Conservation (phyloP, 2,888 invertebrate species). For the Leptinotarsa peninsularis region DNA sequence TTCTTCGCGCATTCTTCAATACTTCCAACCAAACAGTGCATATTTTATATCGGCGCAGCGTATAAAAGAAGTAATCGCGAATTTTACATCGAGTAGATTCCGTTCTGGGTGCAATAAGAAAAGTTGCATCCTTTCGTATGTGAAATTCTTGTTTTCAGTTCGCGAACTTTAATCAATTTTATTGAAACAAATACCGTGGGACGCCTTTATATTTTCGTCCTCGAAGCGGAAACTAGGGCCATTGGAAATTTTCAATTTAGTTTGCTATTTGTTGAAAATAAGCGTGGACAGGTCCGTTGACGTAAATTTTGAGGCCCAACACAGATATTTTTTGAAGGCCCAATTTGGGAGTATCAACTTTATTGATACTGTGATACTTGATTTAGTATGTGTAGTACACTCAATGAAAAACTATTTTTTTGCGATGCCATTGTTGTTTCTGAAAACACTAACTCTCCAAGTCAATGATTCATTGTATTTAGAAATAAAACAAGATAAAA, state of each 20-base stretch:
- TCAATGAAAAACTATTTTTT: too few relatives aligned
- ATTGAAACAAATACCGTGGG: background rate
- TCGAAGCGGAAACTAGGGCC: background rate
- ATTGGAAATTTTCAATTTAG: background rate
- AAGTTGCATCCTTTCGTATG: slow-evolving; percentile 34
- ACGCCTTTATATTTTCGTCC: background rate
- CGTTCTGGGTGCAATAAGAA: slow-evolving; percentile 44
- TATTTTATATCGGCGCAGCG: slow-evolving; percentile 48
- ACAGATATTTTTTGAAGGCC: too few relatives aligned
- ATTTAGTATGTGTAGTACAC: too few relatives aligned
- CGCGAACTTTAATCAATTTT: slow-evolving; percentile 30
- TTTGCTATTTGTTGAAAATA: background rate
- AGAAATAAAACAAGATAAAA: too few relatives aligned
- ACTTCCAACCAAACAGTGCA: slow-evolving; percentile 39
- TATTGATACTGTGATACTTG: too few relatives aligned
- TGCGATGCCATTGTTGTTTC: too few relatives aligned
- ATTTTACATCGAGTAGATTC: slow-evolving; percentile 49
- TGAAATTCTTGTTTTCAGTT: slow-evolving; percentile 25
- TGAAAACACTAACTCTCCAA: too few relatives aligned
- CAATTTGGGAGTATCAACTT: too few relatives aligned
- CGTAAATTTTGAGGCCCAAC: background rate
- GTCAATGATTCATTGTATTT: too few relatives aligned
- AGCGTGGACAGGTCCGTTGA: background rate
- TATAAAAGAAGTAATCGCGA: slow-evolving; percentile 50
- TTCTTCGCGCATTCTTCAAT: slow-evolving; percentile 29